These are phyloP conservation scores for Sphaerophoria rueppellii DNA, from an alignment of 2,888 invertebrate species.

Conservation along the genomic window DNA sequence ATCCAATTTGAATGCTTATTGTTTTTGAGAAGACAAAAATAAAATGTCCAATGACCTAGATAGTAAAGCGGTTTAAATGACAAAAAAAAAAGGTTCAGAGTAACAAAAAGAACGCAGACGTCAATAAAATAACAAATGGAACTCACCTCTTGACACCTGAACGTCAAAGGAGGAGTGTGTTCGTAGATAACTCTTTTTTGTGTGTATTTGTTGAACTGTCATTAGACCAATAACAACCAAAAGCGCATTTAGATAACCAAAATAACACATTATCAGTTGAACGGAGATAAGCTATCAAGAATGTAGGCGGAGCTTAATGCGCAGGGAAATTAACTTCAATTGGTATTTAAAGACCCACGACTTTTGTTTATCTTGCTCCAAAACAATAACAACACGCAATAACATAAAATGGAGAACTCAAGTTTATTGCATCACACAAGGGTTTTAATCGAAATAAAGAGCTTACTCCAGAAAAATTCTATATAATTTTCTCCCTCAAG, in stretches of 20 bases:
- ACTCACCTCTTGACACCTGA: constrained; percentile 19
- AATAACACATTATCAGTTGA: constrained; percentile 4
- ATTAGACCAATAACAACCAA: background rate
- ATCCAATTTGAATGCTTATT: constrained; percentile 21
- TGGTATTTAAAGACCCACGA: constrained; percentile 38
- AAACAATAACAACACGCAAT: background rate
- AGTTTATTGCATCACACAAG: constrained; percentile 60
- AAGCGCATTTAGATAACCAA: constrained; percentile 2
- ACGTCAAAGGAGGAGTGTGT: constrained; percentile 4
- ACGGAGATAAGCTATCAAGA: constrained; percentile 17
- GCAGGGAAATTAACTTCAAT: constrained; percentile 32
- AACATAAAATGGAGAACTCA: constrained; percentile 35
- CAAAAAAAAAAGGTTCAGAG: background rate
- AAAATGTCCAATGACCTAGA: constrained; percentile 29
- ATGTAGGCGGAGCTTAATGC: constrained; percentile 49
- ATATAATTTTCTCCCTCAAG: constrained; percentile 32
- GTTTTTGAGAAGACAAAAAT: constrained; percentile 1
- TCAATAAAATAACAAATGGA: constrained; percentile 8
- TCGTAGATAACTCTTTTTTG: background rate
- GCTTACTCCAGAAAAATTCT: constrained; percentile 24
- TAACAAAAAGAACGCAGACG: background rate
- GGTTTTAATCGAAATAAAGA: constrained; percentile 50
- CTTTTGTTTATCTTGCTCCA: constrained; percentile 9
- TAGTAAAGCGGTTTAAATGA: constrained; percentile 15
- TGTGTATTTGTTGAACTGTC: background rate